Conservation (phyloP, 2,888 invertebrate genomes). For the Lithophane semibrunnea region DNA sequence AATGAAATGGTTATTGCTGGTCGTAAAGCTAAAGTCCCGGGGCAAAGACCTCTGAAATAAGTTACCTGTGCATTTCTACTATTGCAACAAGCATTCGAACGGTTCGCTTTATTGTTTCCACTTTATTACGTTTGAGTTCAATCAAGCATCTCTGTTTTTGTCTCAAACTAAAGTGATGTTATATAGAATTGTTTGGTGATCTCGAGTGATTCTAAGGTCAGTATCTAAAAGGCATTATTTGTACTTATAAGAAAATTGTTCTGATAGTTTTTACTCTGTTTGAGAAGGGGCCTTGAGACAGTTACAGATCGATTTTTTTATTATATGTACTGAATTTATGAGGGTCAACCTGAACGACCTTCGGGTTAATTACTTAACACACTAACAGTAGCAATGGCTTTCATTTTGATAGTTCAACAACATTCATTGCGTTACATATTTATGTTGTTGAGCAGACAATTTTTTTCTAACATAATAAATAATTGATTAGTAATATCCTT, state of each 20-base stretch:
- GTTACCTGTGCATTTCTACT: slow-evolving; percentile 26
- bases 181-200: neutral
- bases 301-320: neutral
- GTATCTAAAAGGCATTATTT: neutral
- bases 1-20: slow-evolving; percentile 41
- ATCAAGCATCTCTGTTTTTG: slow-evolving; percentile 9
- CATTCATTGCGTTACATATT: too few relatives aligned
- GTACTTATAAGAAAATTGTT: neutral
- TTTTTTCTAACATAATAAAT: too few relatives aligned
- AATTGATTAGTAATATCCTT: too few relatives aligned
- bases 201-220: neutral
- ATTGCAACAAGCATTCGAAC: slow-evolving; percentile 5
- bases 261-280: neutral
- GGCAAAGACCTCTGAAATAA: slow-evolving; percentile 42
- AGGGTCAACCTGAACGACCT: too few relatives aligned
- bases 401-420: too few relatives aligned
- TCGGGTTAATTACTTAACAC: too few relatives aligned
- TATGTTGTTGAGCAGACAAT: too few relatives aligned
- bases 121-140: neutral
- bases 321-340: neutral
- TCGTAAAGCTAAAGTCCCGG: slow-evolving; percentile 30
- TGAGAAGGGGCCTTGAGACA: neutral
- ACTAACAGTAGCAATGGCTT: too few relatives aligned
- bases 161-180: neutral
- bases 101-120: slow-evolving; percentile 12